These are phyloP conservation scores for Labeo calbasu DNA, from an alignment of 2,797 vertebrate genomes.

Conservation along the genomic window DNA sequence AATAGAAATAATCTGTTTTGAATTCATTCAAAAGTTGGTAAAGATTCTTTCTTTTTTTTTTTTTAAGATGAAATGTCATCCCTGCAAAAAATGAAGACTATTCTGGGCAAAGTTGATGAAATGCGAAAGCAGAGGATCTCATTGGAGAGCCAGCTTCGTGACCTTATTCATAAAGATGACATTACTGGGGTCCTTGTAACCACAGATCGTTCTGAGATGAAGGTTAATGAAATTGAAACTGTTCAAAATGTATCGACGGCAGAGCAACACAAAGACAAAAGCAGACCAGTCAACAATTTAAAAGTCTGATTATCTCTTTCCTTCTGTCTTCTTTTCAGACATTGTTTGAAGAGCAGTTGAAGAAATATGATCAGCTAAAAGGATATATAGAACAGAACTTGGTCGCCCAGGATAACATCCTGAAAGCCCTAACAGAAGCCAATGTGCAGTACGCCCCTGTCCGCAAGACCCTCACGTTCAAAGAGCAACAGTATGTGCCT, in stretches of 20 bases:
- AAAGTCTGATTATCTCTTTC: not conserved
- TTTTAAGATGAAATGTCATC: conserved; percentile 78
- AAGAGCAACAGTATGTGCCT: conserved; percentile 72
- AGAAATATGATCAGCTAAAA: conserved; percentile 85
- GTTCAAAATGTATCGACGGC: not conserved
- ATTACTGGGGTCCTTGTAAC: conserved; percentile 84
- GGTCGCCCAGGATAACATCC: conserved; percentile 84
- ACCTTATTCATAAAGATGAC: conserved; percentile 86
- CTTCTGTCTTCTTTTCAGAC: conserved; percentile 67
- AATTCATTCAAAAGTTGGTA: not conserved
- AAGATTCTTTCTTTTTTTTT: not conserved
- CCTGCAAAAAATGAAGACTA: conserved; percentile 81
- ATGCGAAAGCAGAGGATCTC: conserved; percentile 83
- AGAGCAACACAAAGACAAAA: not conserved
- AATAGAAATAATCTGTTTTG: not conserved
- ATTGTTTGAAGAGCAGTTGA: conserved; percentile 84
- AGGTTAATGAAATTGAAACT: conserved; percentile 68
- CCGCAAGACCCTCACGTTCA: conserved; percentile 62
- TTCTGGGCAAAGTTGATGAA: conserved; percentile 85
- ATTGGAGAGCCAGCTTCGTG: conserved; percentile 85
- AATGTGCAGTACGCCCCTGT: conserved; percentile 80
- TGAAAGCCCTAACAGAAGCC: conserved; percentile 83
- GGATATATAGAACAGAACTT: conserved; percentile 87
- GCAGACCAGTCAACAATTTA: not conserved
- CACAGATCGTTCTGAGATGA: conserved; percentile 81